Evolutionary conservation across 2,888 invertebrate genomes (phyloP).

Genomic region (Drosophila mettleri): DNA sequence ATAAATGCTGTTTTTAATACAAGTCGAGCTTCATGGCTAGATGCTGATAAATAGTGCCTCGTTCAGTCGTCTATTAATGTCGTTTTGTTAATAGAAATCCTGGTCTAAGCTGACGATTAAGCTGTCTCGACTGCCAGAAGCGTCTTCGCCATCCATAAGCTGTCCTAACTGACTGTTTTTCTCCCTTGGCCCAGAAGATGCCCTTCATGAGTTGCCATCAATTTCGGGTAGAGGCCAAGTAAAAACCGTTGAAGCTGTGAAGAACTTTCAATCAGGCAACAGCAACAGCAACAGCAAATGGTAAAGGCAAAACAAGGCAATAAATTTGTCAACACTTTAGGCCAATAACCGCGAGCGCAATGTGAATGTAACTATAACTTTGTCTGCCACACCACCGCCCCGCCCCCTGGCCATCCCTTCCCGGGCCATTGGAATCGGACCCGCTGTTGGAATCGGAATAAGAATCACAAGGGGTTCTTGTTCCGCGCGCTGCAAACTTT

Average conservation of each 20-base stretch:
- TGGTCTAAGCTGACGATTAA: constrained; percentile 47
- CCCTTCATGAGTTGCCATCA: constrained; percentile 46
- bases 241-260: constrained; percentile 38
- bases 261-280: constrained; percentile 68
- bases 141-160: constrained; percentile 36
- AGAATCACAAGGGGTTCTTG: neutral
- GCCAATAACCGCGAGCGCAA: constrained; percentile 45
- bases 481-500: constrained; percentile 34
- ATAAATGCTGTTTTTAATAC: constrained; percentile 20
- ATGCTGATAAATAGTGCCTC: constrained; percentile 46
- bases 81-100: constrained; percentile 51
- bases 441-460: neutral
- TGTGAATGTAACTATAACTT: constrained; percentile 40
- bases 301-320: constrained; percentile 70
- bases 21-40: neutral
- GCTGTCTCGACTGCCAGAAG: constrained; percentile 48
- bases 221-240: constrained; percentile 32
- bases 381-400: too few relatives aligned
- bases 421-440: neutral
- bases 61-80: constrained; percentile 36
- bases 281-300: constrained; percentile 46
- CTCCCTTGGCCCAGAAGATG: neutral
- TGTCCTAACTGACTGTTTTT: constrained; percentile 17
- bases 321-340: constrained; percentile 76
- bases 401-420: too few relatives aligned